Evolutionary conservation across 2,797 vertebrate genomes (phyloP), one percentile per base, ranked within the genome.

Genomic region (Rhinichthys osculus): DNA sequence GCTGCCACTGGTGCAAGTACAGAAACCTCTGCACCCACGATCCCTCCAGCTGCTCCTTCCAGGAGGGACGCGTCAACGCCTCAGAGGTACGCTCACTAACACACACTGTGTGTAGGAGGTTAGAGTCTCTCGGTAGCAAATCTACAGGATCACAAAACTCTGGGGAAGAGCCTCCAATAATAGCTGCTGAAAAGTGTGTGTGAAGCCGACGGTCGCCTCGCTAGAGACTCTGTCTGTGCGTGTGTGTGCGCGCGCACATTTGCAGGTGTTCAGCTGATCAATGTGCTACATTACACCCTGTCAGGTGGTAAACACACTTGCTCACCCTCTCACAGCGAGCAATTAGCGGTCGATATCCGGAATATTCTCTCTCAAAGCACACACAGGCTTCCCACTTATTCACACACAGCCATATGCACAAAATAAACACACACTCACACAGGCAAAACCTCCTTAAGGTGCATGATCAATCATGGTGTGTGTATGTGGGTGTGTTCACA

Each of bases 1-100:
- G 95, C 91, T 99, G 98, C 94, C 97, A 99, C 90, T 99, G 98
- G 98, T 99, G 98, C 96, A 99, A 99, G 92, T 99, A 99, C 93
- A 95, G 98, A 67, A 98, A 99, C 95, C 94, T 99, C 87, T 99
- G 98, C 86, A 99, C 98, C 42, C 98, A 99, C 1, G 98, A 99
- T 93, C 98, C 98, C 64, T 98, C 97, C 92, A 99, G 97, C 87
- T 99, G 98, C 90, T 99, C 98, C 86, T 99, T 99, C 92, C 98
- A 99, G 92, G 98, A 99, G 93, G 98, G 98, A 83, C 95, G 98
- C 35, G 98, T 99, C 94, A 99, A 99, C 71, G 80, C 96, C 88
- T 98, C 98, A 0, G 98, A 99, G 97, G 98, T 99, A 93, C 59
- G 91, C 90, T 87, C 79, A 81, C 72, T 83, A 35, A 84, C 44